Conservation (phyloP, 30 jellyfish, hydroid and myxozoan species). For the Rhopilema esculentum region DNA sequence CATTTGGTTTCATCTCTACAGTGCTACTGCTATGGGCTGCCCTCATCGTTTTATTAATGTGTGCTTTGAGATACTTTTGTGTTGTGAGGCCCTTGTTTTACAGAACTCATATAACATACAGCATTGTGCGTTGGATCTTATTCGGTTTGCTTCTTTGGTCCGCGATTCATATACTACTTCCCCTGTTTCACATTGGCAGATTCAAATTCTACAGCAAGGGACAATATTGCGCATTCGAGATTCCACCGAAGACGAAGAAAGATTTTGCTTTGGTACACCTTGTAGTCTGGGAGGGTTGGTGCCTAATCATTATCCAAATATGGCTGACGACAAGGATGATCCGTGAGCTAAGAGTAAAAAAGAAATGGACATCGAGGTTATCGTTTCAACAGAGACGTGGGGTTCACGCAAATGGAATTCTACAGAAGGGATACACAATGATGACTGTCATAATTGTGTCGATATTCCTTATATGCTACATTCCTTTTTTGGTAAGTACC, state of each 20-base stretch:
- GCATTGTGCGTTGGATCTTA: constrained; percentile 29
- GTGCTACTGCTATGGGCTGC: constrained; percentile 74
- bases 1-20: constrained; percentile 69
- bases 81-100: constrained; percentile 72
- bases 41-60: constrained; percentile 63
- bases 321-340: constrained; percentile 51
- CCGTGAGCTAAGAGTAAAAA: constrained; percentile 44
- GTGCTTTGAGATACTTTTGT: constrained; percentile 73
- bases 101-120: constrained; percentile 52
- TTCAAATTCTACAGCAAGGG: constrained; percentile 63
- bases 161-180: constrained; percentile 53
- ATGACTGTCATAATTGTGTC: constrained; percentile 75
- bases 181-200: constrained; percentile 74
- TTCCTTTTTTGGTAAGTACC: constrained; percentile 81
- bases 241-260: constrained; percentile 24
- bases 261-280: constrained; percentile 68
- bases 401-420: constrained; percentile 33
- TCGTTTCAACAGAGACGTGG: constrained; percentile 70
- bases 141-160: constrained; percentile 67
- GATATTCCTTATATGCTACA: constrained; percentile 64
- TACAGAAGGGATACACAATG: constrained; percentile 75
- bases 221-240: constrained; percentile 74
- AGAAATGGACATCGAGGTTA: constrained; percentile 49
- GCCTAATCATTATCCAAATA: constrained; percentile 7
- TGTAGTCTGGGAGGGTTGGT: constrained; percentile 82